These are phyloP conservation scores for Hylia prasina DNA, from an alignment of 2,113 vertebrate species.

Conservation along the genomic window DNA sequence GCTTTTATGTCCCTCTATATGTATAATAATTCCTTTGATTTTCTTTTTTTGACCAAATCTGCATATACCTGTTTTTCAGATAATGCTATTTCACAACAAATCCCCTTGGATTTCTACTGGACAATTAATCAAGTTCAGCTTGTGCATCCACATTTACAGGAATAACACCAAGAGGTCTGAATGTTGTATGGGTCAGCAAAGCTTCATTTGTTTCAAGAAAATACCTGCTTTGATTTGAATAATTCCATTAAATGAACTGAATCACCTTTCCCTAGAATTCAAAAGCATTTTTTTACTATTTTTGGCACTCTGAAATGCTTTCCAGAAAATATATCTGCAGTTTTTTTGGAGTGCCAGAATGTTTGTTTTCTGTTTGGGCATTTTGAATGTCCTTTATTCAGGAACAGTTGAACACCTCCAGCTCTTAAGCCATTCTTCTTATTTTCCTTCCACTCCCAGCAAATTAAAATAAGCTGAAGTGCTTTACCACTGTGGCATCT, in stretches of 20 bases:
- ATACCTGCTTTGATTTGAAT: not conserved
- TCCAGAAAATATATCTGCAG: not conserved
- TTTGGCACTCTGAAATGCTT: not conserved
- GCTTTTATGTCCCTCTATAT: not conserved
- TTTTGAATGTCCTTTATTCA: not conserved
- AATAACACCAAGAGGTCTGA: not conserved
- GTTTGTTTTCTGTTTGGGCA: not conserved
- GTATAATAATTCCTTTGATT: not conserved
- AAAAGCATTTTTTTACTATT: not conserved
- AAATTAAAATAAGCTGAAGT: not conserved
- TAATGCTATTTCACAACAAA: not conserved
- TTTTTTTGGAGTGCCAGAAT: not conserved
- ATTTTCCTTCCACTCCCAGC: not conserved
- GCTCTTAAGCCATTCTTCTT: not conserved
- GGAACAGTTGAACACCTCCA: not conserved
- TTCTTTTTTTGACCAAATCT: not conserved
- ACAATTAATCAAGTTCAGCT: not conserved
- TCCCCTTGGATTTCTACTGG: not conserved
- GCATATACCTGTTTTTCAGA: accelerated
- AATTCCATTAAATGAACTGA: not conserved
- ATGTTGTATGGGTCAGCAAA: not conserved
- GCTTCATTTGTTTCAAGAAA: not conserved
- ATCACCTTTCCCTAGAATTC: not conserved
- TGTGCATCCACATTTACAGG: not conserved
- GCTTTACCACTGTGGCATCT: not conserved